Percentiles rank a stretch among this genome's conserved stretches.
These are phyloP conservation scores for Corythucha ciliata DNA, from an alignment of 2,888 invertebrate genomes.

Conservation along the genomic window DNA sequence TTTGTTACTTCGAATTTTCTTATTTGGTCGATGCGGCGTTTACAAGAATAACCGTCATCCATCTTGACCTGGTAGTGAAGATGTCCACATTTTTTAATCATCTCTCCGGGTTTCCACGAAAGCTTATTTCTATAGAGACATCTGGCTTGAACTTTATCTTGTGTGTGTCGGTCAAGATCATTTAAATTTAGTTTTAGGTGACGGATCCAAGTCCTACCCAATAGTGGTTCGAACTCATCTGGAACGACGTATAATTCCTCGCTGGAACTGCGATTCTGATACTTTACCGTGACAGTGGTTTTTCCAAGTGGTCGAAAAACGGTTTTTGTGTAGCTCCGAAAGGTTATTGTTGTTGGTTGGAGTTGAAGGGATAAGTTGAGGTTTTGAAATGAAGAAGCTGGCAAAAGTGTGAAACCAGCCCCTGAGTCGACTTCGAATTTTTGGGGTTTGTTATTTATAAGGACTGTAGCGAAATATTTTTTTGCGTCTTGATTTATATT, in stretches of 20 bases:
- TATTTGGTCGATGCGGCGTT: no score
- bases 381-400: neutral
- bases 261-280: neutral
- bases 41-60: no score
- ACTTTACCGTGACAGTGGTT: neutral
- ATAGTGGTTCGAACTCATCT: neutral
- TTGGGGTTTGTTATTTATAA: conserved; percentile 1
- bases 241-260: conserved; percentile 1
- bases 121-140: no score
- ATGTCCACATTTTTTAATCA: no score
- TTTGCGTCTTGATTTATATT: no score
- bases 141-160: no score
- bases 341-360: neutral
- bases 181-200: neutral
- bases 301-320: neutral
- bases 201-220: neutral
- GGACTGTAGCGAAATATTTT: conserved; percentile 14
- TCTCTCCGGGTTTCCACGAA: no score
- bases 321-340: neutral
- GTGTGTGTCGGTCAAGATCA: neutral
- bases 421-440: conserved; percentile 10
- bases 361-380: neutral
- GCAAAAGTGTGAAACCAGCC: conserved; percentile 4
- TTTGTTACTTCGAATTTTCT: no score
- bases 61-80: no score